Percentiles rank a stretch among this genome's conserved stretches.
phyloP scores from a whole-genome alignment of 2,797 vertebrate species.

The Microcaecilia unicolor region DNA sequence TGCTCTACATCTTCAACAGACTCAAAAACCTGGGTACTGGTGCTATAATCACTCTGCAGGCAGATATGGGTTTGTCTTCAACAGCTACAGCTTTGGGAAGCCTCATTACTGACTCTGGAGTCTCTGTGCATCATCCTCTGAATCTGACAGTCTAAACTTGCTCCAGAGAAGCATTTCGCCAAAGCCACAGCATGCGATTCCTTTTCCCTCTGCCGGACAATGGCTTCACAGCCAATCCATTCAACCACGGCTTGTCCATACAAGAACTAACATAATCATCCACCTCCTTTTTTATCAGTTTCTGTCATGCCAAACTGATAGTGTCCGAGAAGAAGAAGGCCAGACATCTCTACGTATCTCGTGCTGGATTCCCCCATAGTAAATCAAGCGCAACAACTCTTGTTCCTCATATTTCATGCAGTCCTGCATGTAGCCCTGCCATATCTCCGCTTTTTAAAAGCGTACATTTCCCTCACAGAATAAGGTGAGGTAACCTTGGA shows the following conservation, averaged over 20 bases:
- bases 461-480: no score
- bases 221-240: slow-evolving; percentile 90
- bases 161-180: slow-evolving; percentile 84
- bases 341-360: slow-evolving; percentile 89
- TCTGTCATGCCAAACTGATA: slow-evolving; percentile 88
- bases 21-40: slow-evolving; percentile 98
- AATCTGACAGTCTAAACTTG: slow-evolving; percentile 74
- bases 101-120: slow-evolving; percentile 91
- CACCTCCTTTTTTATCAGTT: slow-evolving; percentile 79
- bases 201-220: slow-evolving; percentile 86
- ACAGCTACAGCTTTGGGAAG: no score
- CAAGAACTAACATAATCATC: slow-evolving; percentile 69
- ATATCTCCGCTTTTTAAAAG: no score
- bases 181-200: slow-evolving; percentile 84
- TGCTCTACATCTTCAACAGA: slow-evolving; percentile 81
- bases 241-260: slow-evolving; percentile 90
- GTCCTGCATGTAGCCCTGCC: no score
- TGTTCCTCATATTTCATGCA: slow-evolving; percentile 78
- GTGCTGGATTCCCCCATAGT: slow-evolving; percentile 85
- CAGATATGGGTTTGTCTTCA: no score
- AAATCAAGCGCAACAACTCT: slow-evolving; percentile 84
- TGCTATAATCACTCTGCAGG: no score
- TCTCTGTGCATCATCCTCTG: slow-evolving; percentile 80
- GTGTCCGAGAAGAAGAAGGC: slow-evolving; percentile 93
- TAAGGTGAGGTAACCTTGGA: no score